Conservation (phyloP, 1,140 invertebrate genomes). For the Condylostylus longicornis region DNA sequence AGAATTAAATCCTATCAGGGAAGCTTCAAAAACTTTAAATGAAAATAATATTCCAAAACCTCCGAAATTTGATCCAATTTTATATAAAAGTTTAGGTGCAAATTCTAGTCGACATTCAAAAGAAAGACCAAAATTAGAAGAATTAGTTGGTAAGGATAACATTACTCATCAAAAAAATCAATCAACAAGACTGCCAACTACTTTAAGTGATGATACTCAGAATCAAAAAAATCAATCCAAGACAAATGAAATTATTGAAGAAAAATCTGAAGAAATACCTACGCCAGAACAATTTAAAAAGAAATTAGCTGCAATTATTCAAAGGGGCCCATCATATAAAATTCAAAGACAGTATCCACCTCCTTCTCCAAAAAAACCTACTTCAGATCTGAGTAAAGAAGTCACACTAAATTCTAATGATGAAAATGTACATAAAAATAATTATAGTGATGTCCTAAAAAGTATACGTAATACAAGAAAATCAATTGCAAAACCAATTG, state of each 20-base stretch:
- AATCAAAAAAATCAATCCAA: constrained; percentile 3
- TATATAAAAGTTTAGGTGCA: constrained; percentile 29
- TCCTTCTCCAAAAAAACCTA: neutral
- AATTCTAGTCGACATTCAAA: constrained; percentile 17
- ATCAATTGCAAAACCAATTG: neutral
- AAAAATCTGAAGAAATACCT: constrained; percentile 5
- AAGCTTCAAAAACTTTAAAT: neutral
- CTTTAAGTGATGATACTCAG: neutral
- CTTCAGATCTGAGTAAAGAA: neutral
- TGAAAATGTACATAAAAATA: neutral
- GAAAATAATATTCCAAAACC: constrained; percentile 18
- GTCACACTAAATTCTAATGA: neutral
- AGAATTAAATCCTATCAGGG: neutral
- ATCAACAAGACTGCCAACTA: neutral
- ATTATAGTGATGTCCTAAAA: neutral
- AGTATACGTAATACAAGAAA: neutral
- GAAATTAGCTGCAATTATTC: constrained; percentile 28
- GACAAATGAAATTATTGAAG: neutral
- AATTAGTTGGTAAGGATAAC: constrained; percentile 7
- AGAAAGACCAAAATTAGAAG: constrained; percentile 24
- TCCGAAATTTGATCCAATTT: constrained; percentile 29
- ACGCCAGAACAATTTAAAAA: constrained; percentile 23
- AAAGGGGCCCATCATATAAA: constrained; percentile 26
- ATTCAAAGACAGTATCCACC: constrained; percentile 8
- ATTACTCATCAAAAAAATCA: neutral